Base-by-base conservation (phyloP, 92 coral and sea anemone genomes). In the Palythoa grandiflora region DNA sequence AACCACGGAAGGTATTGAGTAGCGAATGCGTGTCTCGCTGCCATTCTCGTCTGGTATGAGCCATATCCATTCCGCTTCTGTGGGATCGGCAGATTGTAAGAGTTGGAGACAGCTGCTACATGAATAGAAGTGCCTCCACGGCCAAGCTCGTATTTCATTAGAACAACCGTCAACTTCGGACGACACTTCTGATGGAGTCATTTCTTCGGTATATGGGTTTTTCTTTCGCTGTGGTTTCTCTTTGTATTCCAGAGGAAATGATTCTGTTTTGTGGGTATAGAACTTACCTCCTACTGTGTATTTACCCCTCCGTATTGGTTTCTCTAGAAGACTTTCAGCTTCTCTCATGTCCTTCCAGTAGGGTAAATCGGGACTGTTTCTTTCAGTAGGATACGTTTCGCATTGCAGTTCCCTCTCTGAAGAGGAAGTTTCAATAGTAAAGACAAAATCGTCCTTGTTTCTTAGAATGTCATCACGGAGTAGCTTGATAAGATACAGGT, bases 211-310 rank as follows among this genome's bases (percentile, higher is more conserved):
- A 6, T 8, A 57, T 17, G 60, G 60, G 14, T 53, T 53, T 14
- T 53, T 53, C 28, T 28, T 0, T 28, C 28, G 28, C 28, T 28
- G 28, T 28, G 28, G 28, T 53, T 9, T 53, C 17, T 63, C 71
- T 63, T 16, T 19, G 54, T 17, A 44, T 4, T 16, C 13, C 17
- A 19, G 1, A 37, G 91, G 91, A 20, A 3, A 71, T 73, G 73
- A 73, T 19, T 83, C 75, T 17, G 39, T 35, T 65, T 89, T 83
- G n/a, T 89, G 91, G 20, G 91, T 74, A 68, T 89, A 89, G 88
- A 83, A 73, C 19, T 87, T 87, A 19, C 72, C 79, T 50, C 83
- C 63, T 2, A 87, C 55, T 16, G 71, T 63, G 75, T 81, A 81
- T 53, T 81, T 89, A 57, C 91, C 91, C 15, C 15, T 15, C 9